Percentiles rank a stretch among this genome's conserved stretches.
These are phyloP conservation scores for Geotrupes spiniger DNA, from an alignment of 2,888 invertebrate genomes.

Conservation along the genomic window DNA sequence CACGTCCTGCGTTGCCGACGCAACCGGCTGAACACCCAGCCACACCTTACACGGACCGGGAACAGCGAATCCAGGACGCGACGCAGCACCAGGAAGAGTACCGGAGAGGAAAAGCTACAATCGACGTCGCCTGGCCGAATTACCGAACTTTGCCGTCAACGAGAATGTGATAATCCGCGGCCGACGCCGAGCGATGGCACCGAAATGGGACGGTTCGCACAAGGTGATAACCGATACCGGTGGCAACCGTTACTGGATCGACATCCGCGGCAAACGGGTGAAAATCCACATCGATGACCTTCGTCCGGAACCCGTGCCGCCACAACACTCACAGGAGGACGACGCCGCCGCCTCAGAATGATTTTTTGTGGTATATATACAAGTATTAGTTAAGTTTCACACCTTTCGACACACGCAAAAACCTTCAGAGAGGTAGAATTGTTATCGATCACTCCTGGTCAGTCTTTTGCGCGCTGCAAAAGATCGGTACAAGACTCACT, in stretches of 20 bases:
- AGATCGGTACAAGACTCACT: too few species aligned
- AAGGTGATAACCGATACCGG: neutral
- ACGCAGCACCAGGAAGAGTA: neutral
- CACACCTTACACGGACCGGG: conserved; percentile 18
- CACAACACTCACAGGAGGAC: too few species aligned
- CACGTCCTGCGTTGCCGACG: conserved; percentile 17
- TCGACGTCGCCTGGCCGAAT: neutral
- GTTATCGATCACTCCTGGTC: too few species aligned
- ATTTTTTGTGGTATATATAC: too few species aligned
- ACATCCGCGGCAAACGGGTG: neutral
- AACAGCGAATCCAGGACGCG: neutral
- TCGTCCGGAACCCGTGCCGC: too few species aligned
- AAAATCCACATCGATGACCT: conserved; percentile 11
- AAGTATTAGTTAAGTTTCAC: too few species aligned
- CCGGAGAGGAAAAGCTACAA: neutral
- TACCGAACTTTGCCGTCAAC: neutral
- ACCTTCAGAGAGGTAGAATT: too few species aligned
- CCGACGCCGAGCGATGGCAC: neutral
- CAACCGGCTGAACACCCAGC: conserved; percentile 15
- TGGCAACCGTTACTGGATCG: conserved; percentile 1
- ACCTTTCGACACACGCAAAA: too few species aligned
- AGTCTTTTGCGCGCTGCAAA: too few species aligned
- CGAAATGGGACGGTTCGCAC: conserved; percentile 6
- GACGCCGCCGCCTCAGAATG: too few species aligned
- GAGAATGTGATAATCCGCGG: too few species aligned